Percentiles rank a stretch among this genome's conserved stretches.
These are phyloP conservation scores for Rhinichthys osculus DNA, from an alignment of 2,797 vertebrate species.

Conservation along the genomic window DNA sequence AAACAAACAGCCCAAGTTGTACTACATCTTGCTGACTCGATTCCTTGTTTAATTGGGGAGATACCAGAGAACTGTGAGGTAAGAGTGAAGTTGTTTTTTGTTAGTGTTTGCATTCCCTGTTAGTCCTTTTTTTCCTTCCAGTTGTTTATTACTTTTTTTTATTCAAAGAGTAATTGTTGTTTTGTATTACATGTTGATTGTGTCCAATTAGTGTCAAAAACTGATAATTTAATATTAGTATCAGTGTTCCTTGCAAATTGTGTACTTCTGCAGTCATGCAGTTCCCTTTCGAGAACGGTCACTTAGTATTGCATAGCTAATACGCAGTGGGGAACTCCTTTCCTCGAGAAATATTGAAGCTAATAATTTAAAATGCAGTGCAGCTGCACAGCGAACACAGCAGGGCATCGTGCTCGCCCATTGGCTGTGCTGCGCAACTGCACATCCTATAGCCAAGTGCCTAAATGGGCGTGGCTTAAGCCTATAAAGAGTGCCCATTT, in stretches of 20 bases:
- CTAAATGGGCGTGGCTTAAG: too few species aligned
- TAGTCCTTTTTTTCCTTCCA: not conserved
- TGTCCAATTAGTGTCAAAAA: not conserved
- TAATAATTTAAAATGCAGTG: too few species aligned
- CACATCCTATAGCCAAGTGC: too few species aligned
- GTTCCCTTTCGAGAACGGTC: too few species aligned
- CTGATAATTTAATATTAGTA: not conserved
- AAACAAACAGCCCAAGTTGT: slow-evolving; percentile 24
- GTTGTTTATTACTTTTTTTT: not conserved
- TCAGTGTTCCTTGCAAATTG: not conserved
- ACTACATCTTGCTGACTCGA: slow-evolving; percentile 21
- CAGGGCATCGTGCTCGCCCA: too few species aligned
- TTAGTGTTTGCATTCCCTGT: slow-evolving; percentile 6
- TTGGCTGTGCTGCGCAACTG: too few species aligned
- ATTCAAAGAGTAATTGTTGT: slow-evolving; percentile 17
- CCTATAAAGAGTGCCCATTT: too few species aligned
- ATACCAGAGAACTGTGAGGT: not conserved
- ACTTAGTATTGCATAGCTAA: too few species aligned
- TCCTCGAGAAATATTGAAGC: too few species aligned
- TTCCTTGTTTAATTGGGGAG: slow-evolving; percentile 12
- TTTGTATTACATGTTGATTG: slow-evolving; percentile 33
- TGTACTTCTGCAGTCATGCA: not conserved
- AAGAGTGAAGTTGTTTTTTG: slow-evolving; percentile 3
- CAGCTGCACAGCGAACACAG: too few species aligned
- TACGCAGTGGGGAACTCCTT: too few species aligned